phyloP scores from a whole-genome alignment of 2,888 invertebrate species.

The Bhutanitis thaidina region DNA sequence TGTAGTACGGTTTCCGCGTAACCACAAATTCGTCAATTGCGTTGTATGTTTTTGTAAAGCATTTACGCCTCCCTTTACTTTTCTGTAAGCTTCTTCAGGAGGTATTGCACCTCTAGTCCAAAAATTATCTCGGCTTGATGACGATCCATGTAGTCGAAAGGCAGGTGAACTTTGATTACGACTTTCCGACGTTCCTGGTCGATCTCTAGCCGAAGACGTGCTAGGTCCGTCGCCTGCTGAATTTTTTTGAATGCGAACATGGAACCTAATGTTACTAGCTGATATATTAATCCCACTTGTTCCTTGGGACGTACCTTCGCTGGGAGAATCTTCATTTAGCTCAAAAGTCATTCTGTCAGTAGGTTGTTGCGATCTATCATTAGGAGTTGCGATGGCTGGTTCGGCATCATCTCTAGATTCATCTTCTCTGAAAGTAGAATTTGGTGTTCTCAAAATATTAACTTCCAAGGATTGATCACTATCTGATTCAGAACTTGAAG shows the following conservation, averaged over 20 bases:
- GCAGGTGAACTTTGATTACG: constrained; percentile 27
- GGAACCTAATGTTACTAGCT: constrained; percentile 50
- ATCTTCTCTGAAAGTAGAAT: constrained; percentile 55
- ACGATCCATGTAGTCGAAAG: constrained; percentile 43
- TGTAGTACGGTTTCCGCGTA: constrained; percentile 58
- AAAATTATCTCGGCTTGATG: constrained; percentile 56
- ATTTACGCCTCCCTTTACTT: constrained; percentile 57
- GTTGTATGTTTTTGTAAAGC: constrained; percentile 61
- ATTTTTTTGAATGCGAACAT: constrained; percentile 52
- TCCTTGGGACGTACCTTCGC: constrained; percentile 27
- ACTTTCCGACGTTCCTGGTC: constrained; percentile 24
- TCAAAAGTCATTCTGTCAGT: constrained; percentile 56
- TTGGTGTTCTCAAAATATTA: constrained; percentile 63
- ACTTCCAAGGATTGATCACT: constrained; percentile 64
- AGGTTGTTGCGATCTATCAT: constrained; percentile 27
- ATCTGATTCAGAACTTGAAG: constrained; percentile 67
- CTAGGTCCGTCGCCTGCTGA: constrained; percentile 30
- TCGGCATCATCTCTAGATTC: constrained; percentile 33
- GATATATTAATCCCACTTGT: constrained; percentile 43
- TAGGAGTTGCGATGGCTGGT: constrained; percentile 14
- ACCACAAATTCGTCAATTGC: constrained; percentile 60
- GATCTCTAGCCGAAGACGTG: constrained; percentile 28
- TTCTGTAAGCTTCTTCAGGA: constrained; percentile 60
- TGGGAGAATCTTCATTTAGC: constrained; percentile 37
- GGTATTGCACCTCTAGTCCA: constrained; percentile 50